Base-by-base conservation (phyloP, 2,113 vertebrate genomes). In the Callaeas wilsoni region DNA sequence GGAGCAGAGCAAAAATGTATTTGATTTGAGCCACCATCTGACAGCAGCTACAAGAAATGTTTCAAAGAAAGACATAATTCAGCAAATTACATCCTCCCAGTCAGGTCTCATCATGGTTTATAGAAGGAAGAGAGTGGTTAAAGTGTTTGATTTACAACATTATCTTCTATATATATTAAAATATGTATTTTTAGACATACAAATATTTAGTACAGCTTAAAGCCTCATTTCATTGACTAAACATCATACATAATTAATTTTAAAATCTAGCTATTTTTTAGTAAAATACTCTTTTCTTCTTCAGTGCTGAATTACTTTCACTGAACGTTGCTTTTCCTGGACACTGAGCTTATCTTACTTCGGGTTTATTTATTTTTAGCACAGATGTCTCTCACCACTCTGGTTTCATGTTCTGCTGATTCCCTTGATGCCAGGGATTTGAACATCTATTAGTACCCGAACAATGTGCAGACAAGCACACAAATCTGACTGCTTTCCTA, bases 401-500 rank as follows among this genome's bases (percentile, higher is more conserved):
- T 69, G 26, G 46, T 91, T 91, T 97, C 68, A 57, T 60, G 65
- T 91, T 93, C 62, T 87, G 63, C 33, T 68, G 81, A 87, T 89
- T 84, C 81, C 93, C 21, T 35, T 25, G 39, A 73, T 80, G 63
- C 29, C 87, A 89, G 41, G 74, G 74, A 89, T 92, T 87, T 76
- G 55, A 91, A 63, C 14, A 52, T 52, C 76, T 74, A 41, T 64
- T 47, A 85, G 76, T 25, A 73, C 37, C 37, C 47, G 18, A 88
- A 42, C 29, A 2, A 59, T 50, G 53, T 76, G 20, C 37, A 63
- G 52, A 32, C 47, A 87, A 60, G 68, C 69, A 81, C 47, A 73
- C 49, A 84, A 89, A 94, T 46, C 84, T 60, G 75, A 87, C 2
- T 70, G 87, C 59, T 77, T 95, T 95, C 85, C 84, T 94, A 62